Evolutionary conservation across 1,140 invertebrate genomes (phyloP), one percentile per base, ranked within the genome.

Genomic region (Scaptodrosophila lebanonensis): DNA sequence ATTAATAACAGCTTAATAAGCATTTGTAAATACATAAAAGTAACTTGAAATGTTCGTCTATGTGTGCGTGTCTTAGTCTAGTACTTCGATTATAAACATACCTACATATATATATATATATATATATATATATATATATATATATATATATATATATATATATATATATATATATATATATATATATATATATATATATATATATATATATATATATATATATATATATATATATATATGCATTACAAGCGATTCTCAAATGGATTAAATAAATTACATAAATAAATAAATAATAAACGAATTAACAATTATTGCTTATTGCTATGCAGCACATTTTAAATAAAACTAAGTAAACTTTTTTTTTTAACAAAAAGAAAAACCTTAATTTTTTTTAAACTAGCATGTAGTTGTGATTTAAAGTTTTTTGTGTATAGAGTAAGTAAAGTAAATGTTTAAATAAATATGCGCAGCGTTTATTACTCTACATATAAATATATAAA

Each of bases 41-140:
- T n/a, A n/a, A n/a, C n/a, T n/a, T n/a, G n/a, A n/a, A n/a, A n/a
- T n/a, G n/a, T n/a, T n/a, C n/a, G n/a, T n/a, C n/a, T n/a, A n/a
- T n/a, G n/a, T n/a, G n/a, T n/a, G n/a, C n/a, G n/a, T n/a, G n/a
- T n/a, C n/a, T n/a, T n/a, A n/a, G n/a, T n/a, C n/a, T n/a, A n/a
- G n/a, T n/a, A n/a, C n/a, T n/a, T n/a, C n/a, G n/a, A n/a, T n/a
- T n/a, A n/a, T n/a, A n/a, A n/a, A n/a, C n/a, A n/a, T n/a, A n/a
- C n/a, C n/a, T 32, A 11, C 53, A 40, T 72, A 50, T 66, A 51
- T 66, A 62, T 40, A 73, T 73, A 59, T 58, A 66, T 73, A 73
- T 64, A 42, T 32, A 18, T 77, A 38, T 32, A 35, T 15, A 43
- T 32, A 16, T 52, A 58, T 18, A 45, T 60, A 56, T 40, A 42